Evolutionary conservation across 2,113 vertebrate species (phyloP).

Genomic region (Propithecus coquereli): DNA sequence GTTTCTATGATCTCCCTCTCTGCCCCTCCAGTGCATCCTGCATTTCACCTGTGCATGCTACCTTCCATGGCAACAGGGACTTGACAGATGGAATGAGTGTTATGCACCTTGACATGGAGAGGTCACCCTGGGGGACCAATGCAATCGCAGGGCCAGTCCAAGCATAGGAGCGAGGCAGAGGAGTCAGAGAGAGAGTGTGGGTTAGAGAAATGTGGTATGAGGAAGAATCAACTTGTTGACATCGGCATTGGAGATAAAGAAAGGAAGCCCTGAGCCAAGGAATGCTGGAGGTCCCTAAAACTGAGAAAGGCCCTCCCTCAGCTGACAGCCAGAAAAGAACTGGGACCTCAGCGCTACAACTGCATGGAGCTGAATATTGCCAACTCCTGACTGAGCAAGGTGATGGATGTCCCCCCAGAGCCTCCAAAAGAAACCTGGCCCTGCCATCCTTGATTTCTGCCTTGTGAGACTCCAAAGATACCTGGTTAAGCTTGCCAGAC

Average conservation of each 20-base stretch:
- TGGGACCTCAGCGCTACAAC: fast-evolving
- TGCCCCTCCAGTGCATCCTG: fast-evolving
- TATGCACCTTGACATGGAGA: too few species aligned
- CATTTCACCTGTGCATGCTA: background rate
- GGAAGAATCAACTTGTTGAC: background rate
- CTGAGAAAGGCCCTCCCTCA: background rate
- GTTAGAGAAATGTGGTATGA: background rate
- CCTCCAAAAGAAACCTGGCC: background rate
- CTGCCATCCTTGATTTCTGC: background rate
- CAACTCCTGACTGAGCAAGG: background rate
- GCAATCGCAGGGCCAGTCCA: background rate
- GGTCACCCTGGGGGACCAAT: background rate
- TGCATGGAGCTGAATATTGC: background rate
- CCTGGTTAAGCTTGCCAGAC: background rate
- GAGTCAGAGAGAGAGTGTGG: background rate
- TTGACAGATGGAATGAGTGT: background rate
- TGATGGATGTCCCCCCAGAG: background rate
- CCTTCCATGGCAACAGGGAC: background rate
- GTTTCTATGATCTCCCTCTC: background rate
- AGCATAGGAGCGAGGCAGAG: background rate
- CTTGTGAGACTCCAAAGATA: background rate
- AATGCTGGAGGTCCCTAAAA: fast-evolving
- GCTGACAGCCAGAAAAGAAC: background rate
- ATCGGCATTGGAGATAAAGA: background rate
- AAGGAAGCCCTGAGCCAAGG: background rate